phyloP scores from a whole-genome alignment of 2,797 vertebrate genomes.

The Sebastes trivittatus region DNA sequence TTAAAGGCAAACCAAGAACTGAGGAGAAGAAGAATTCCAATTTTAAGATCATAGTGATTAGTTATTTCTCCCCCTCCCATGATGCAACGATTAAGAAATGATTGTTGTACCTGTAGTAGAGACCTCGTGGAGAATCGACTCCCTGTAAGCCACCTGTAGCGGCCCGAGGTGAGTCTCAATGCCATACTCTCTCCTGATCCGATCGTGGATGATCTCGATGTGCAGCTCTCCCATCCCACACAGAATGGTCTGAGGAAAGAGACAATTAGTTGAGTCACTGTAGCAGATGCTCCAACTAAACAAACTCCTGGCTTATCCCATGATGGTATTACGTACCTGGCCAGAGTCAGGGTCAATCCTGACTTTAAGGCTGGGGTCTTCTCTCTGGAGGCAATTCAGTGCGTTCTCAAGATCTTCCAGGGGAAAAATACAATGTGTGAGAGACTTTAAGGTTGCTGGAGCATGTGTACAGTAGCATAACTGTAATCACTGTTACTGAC shows the following conservation, averaged over 20 bases:
- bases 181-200: conserved; percentile 93
- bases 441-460: not conserved
- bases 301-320: not conserved
- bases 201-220: conserved; percentile 96
- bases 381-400: conserved; percentile 91
- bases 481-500: conserved; percentile 68
- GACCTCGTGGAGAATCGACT: conserved; percentile 87
- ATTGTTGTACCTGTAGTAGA: conserved; percentile 80
- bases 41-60: too few relatives aligned
- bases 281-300: not conserved
- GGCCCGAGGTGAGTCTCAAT: conserved; percentile 93
- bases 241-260: conserved; percentile 86
- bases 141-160: conserved; percentile 95
- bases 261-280: not conserved
- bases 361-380: conserved; percentile 98
- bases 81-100: not conserved
- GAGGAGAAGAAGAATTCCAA: too few relatives aligned
- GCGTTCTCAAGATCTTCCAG: conserved; percentile 91
- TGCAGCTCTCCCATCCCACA: conserved; percentile 99
- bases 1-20: too few relatives aligned
- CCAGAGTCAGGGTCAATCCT: conserved; percentile 92
- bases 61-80: not conserved
- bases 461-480: too few relatives aligned
- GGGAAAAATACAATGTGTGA: not conserved
- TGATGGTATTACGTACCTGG: conserved; percentile 82